A percentile compares a stretch with the other conserved stretches of the same genome.
Evolutionary conservation across 2,113 vertebrate species (phyloP).

Genomic region (Neogale vison): DNA sequence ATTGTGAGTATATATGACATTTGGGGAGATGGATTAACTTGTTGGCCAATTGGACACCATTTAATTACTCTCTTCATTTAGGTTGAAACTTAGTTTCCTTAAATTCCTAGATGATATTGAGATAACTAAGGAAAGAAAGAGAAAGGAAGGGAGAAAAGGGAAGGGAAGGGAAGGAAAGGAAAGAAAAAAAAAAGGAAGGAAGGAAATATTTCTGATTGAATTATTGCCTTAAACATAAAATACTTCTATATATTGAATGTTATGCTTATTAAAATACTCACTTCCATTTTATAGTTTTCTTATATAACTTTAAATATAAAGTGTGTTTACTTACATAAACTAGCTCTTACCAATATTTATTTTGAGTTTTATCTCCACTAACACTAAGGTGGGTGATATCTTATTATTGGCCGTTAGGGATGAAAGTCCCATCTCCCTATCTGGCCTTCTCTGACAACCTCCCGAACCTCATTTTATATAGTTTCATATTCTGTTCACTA

Average conservation of each 20-base stretch:
- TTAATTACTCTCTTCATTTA: not conserved
- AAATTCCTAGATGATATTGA: not conserved
- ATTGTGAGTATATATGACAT: not conserved
- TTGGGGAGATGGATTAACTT: not conserved
- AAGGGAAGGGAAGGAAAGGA: too few species aligned
- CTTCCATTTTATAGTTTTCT: not conserved
- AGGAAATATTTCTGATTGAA: not conserved
- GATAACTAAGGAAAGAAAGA: not conserved
- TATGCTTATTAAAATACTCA: not conserved
- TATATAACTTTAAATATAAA: not conserved
- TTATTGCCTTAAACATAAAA: not conserved
- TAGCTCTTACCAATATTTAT: not conserved
- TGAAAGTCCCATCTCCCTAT: not conserved
- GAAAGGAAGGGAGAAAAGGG: too few species aligned
- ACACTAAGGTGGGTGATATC: not conserved
- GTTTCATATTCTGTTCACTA: not conserved
- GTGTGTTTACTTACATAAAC: not conserved
- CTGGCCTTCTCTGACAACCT: not conserved
- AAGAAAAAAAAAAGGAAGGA: not conserved
- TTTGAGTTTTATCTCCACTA: not conserved
- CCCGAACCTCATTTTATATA: not conserved
- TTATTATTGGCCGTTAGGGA: not conserved
- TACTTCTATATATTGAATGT: not conserved
- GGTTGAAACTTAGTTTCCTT: not conserved
- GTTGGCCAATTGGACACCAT: not conserved